Evolutionary conservation across 2,797 vertebrate genomes (phyloP), one percentile per base, ranked within the genome.

Genomic region (Spea hammondii): DNA sequence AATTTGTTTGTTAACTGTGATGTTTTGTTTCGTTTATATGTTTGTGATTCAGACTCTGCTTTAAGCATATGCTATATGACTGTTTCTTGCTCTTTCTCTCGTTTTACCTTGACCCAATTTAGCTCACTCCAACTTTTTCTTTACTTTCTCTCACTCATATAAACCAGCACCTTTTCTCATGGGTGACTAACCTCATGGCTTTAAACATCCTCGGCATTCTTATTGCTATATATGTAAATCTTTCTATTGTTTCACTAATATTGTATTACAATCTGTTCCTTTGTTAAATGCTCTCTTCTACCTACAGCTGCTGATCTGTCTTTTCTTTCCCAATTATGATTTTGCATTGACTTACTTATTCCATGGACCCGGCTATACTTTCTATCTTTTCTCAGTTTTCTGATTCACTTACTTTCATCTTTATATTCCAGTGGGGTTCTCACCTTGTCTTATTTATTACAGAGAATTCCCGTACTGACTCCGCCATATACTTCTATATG

Each of bases 391-490:
- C 10, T 57, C 11, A 69, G 10, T 9, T 53, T 55, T 64, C 45
- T 51, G 32, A 54, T 14, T 72, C n/a, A 46, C 64, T 60, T 47
- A 6, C 64, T 55, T 46, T 59, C 32, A 44, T 79, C 55, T 72
- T 32, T 83, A 60, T 8, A 0, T 62, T 65, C 82, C 73, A 64
- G 86, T 81, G 76, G 4, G 6, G 65, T 79, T 90, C 89, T 94
- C 89, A 89, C 65, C 47, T 77, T 89, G 79, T 93, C 89, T 89
- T 92, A 88, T 91, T 93, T 97, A 87, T 95, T 97, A 84, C 96
- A 98, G 96, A 90, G 86, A 92, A 96, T 84, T 92, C 89, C 85
- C 93, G 93, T 95, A 97, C 97, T 87, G 95, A 97, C 88, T 89
- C 85, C 85, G 74, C 79, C 50, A 47, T 76, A 72, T 70, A 81